A percentile compares a stretch with the other conserved stretches of the same genome.
Conservation (phyloP, 2,113 vertebrate species). For the Nothocercus julius region DNA sequence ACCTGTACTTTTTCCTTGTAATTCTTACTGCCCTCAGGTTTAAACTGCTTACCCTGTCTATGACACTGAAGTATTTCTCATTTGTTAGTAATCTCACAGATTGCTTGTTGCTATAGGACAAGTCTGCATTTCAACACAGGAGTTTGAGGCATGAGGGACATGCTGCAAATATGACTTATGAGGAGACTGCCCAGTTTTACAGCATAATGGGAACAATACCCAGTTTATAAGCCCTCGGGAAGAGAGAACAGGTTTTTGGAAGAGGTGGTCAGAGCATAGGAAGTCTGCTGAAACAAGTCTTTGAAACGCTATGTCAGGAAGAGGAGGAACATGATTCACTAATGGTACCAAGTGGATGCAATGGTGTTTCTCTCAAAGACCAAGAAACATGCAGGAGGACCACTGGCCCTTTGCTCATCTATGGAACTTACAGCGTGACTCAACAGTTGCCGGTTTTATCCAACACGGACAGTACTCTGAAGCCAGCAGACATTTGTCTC, state of each 20-base stretch:
- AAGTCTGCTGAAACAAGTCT: not conserved
- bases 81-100: not conserved
- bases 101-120: not conserved
- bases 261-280: not conserved
- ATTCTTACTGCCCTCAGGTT: not conserved
- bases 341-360: not conserved
- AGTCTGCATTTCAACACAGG: not conserved
- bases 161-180: not conserved
- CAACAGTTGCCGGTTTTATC: not conserved
- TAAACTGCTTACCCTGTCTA: not conserved
- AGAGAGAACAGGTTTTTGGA: not conserved
- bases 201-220: not conserved
- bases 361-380: not conserved
- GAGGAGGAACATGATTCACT: not conserved
- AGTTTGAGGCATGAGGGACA: not conserved
- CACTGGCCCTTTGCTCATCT: not conserved
- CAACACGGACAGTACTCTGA: not conserved
- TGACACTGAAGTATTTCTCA: not conserved
- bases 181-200: not conserved
- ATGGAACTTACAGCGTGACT: not conserved
- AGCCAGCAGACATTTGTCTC: not conserved
- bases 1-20: not conserved
- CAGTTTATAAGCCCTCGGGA: not conserved
- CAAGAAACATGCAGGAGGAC: not conserved
- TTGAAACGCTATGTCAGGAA: not conserved